Evolutionary conservation across 2,797 vertebrate genomes (phyloP), one percentile per base, ranked within the genome.

Genomic region (Protosalanx chinensis): DNA sequence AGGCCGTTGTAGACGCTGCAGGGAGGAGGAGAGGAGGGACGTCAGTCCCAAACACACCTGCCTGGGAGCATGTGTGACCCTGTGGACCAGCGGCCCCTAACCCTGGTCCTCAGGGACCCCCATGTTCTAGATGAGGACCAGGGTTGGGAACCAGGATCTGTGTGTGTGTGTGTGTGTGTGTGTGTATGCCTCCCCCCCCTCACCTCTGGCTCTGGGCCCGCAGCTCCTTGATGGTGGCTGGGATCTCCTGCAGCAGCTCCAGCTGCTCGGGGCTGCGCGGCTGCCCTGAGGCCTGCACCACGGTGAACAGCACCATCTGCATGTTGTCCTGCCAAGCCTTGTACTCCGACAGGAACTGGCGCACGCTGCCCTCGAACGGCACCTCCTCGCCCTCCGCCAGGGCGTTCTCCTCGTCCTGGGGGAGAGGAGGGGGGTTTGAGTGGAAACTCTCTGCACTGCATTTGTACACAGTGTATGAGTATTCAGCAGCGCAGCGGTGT

Each of bases 301-400:
- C 93, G 0, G 96, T 98, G 89, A 98, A 98, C 68, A 99, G 82
- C 76, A 97, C 97, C 3, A 97, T 94, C 91, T 99, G 98, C 87
- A 98, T 94, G 87, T 97, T 98, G 89, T 99, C 97, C 83, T 99
- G 98, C 98, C 98, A 99, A 0, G 94, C 96, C 83, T 98, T 98
- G 91, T 99, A 98, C 91, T 99, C 95, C 0, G 94, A 88, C 86
- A 99, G 91, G 89, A 97, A 99, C 86, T 97, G 95, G 63, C 97
- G 95, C 78, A 99, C 97, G 53, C 98, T 98, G 68, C 95, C 96
- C 76, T 98, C 96, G 73, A 96, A 98, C 1, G 92, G 91, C 87
- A 98, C 93, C 71, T 98, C 97, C 85, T 99, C 98, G 41, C 96
- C 96, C 7, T 99, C 97, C 0, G 94, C 93, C 84, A 98, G 53